Conservation (phyloP, 2,113 vertebrate species). For the Cyphomyrus discorhynchus region DNA sequence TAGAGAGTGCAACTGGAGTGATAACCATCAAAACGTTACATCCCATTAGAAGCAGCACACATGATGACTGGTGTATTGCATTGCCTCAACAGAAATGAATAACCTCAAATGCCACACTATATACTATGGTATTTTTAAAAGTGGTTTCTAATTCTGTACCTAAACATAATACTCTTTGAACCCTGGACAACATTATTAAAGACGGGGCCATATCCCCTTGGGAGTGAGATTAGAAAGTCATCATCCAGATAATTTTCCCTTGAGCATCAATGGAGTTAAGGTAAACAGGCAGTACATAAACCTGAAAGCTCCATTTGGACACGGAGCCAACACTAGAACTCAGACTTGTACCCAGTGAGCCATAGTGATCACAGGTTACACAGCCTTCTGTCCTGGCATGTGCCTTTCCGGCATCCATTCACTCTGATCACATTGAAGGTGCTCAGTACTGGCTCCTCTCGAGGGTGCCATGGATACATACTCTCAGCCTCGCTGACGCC, state of each 20-base stretch:
- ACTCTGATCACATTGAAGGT: not conserved
- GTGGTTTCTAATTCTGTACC: not conserved
- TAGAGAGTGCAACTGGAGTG: not conserved
- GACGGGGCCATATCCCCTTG: not conserved
- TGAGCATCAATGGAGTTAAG: too few relatives aligned
- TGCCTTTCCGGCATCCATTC: not conserved
- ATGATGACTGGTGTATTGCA: not conserved
- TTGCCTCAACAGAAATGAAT: not conserved
- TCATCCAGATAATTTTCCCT: not conserved
- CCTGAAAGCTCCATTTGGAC: not conserved
- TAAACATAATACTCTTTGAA: not conserved
- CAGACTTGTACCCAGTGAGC: not conserved
- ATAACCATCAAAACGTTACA: not conserved
- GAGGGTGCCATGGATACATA: slow-evolving; percentile 45
- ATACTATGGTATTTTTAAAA: not conserved
- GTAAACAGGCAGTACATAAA: not conserved
- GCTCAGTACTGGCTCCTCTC: not conserved
- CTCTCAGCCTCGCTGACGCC: slow-evolving; percentile 54
- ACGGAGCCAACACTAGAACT: not conserved
- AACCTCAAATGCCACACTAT: not conserved
- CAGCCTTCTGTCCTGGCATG: not conserved
- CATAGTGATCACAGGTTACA: not conserved
- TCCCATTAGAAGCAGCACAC: not conserved
- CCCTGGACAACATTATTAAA: not conserved
- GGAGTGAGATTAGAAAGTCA: not conserved